Percentiles rank a stretch among this genome's conserved stretches.
Conservation (phyloP, 2,113 vertebrate species). For the Phaetusa simplex region DNA sequence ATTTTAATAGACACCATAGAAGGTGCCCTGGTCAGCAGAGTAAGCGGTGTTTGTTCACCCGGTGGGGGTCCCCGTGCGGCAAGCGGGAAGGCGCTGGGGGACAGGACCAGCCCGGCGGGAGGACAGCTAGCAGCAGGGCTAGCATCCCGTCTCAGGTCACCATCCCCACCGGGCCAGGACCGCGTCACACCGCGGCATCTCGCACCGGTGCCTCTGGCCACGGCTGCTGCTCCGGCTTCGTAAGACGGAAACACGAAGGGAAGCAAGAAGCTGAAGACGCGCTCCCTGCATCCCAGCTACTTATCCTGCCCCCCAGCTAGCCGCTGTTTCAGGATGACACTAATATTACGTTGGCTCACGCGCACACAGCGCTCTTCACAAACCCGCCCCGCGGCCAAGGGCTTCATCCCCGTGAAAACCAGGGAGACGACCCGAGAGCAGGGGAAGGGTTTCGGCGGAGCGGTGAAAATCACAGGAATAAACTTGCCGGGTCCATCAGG, state of each 20-base stretch:
- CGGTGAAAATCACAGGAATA: background rate
- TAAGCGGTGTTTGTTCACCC: background rate
- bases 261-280: background rate
- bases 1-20: background rate
- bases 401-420: fast-evolving
- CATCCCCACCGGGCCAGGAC: fast-evolving
- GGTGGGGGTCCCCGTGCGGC: background rate
- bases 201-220: background rate
- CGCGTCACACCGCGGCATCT: fast-evolving
- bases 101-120: background rate
- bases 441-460: fast-evolving
- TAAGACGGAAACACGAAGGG: fast-evolving
- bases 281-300: background rate
- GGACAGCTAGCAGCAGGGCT: background rate
- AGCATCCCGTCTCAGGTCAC: background rate
- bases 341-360: background rate
- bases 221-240: background rate
- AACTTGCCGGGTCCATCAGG: background rate
- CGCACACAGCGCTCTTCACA: background rate
- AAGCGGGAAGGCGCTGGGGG: background rate
- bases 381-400: fast-evolving
- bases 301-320: background rate
- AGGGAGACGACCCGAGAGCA: background rate
- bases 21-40: background rate
- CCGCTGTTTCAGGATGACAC: background rate